Evolutionary conservation across 2,113 vertebrate genomes (phyloP).

Genomic region (Pampusana beccarii): DNA sequence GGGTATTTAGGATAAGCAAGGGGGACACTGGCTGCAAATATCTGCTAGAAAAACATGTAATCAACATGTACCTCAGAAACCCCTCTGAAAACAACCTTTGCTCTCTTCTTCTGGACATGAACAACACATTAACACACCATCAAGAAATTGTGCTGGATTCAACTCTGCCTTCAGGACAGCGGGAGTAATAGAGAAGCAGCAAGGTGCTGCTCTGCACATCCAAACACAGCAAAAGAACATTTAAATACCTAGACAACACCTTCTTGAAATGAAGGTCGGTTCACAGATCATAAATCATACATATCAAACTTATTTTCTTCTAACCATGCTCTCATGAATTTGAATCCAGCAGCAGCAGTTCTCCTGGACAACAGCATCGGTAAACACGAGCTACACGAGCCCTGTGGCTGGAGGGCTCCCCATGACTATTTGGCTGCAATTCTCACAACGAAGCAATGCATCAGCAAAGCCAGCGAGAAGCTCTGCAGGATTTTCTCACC

Average conservation of each 20-base stretch:
- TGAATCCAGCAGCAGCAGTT: background rate
- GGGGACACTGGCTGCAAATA: background rate
- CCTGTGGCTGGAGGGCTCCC: background rate
- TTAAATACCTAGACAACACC: background rate
- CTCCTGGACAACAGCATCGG: background rate
- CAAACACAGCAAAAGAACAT: fast-evolving
- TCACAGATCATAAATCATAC: background rate
- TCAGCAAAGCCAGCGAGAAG: background rate
- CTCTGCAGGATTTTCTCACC: background rate
- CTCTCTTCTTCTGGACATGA: background rate
- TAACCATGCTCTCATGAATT: background rate
- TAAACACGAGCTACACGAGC: fast-evolving
- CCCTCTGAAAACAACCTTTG: background rate
- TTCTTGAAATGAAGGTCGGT: background rate
- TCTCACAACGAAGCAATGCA: background rate
- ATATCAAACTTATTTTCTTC: background rate
- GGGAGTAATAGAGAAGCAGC: background rate
- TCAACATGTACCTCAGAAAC: background rate
- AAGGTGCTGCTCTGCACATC: background rate
- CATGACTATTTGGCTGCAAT: background rate
- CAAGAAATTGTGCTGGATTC: background rate
- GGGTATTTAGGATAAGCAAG: background rate
- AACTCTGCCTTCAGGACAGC: background rate
- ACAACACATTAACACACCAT: background rate
- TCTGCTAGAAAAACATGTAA: background rate